phyloP scores from a whole-genome alignment of 2,113 vertebrate genomes.

The Daphoenositta chrysoptera region DNA sequence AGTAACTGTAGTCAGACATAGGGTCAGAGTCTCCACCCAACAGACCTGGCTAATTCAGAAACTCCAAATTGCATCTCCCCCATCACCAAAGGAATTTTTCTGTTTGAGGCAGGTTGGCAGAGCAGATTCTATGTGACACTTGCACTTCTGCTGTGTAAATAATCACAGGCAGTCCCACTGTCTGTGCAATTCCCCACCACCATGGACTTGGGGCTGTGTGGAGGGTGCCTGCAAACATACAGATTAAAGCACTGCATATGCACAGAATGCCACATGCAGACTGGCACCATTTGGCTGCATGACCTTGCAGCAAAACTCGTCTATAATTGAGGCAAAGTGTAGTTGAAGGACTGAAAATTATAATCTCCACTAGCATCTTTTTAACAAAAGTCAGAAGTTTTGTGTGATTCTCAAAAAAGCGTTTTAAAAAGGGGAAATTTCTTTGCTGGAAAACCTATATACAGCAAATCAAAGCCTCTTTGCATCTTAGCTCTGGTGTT shows the following conservation, averaged over 20 bases:
- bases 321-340: rapidly evolving
- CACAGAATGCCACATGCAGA: neutral
- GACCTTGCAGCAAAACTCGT: neutral
- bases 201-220: neutral
- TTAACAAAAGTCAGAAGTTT: neutral
- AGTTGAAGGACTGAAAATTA: neutral
- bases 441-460: neutral
- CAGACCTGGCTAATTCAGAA: neutral
- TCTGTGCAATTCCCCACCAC: neutral
- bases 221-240: neutral
- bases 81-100: neutral
- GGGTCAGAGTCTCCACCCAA: neutral
- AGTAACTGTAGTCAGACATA: neutral
- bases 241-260: neutral
- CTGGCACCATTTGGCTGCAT: neutral
- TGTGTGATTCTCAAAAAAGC: neutral
- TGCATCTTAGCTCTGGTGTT: neutral
- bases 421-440: neutral
- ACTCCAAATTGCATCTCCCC: neutral
- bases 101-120: neutral
- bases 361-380: neutral
- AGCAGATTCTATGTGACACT: neutral
- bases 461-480: neutral
- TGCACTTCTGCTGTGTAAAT: neutral
- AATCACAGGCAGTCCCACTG: neutral